Evolutionary conservation across 2,797 vertebrate species (phyloP).

Genomic region (Ptychadena robeensis): DNA sequence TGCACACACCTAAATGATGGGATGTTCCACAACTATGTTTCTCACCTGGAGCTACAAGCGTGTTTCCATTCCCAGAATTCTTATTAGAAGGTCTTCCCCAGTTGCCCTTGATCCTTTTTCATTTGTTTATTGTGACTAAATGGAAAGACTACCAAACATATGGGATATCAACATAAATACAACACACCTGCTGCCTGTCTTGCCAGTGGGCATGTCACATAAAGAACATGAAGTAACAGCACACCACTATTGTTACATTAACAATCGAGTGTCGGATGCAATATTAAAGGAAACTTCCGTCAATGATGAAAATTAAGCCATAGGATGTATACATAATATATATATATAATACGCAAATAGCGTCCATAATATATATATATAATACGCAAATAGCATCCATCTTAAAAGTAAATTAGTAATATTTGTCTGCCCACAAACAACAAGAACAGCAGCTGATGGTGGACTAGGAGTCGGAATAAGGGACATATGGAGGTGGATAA

Average conservation of each 20-base stretch:
- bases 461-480: no score
- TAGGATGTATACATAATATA: background rate
- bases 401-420: no score
- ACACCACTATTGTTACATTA: slow-evolving; percentile 18
- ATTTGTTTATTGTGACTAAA: slow-evolving; percentile 1
- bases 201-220: slow-evolving; percentile 29
- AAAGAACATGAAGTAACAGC: slow-evolving; percentile 29
- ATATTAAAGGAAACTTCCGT: background rate
- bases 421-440: no score
- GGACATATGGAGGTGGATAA: no score
- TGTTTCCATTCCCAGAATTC: slow-evolving; percentile 6
- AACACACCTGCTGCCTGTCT: slow-evolving; percentile 25
- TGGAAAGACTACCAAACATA: slow-evolving; percentile 45
- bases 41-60: slow-evolving; percentile 14
- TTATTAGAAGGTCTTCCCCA: slow-evolving; percentile 40
- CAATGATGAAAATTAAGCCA: background rate
- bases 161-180: slow-evolving; percentile 28
- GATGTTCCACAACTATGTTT: background rate
- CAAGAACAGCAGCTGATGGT: no score
- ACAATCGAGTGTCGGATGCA: slow-evolving; percentile 4
- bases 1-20: background rate
- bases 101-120: slow-evolving; percentile 48
- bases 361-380: no score
- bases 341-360: no score
- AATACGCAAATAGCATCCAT: no score